Base-by-base conservation (phyloP, 2,888 invertebrate genomes). In the Protophormia terraenovae region DNA sequence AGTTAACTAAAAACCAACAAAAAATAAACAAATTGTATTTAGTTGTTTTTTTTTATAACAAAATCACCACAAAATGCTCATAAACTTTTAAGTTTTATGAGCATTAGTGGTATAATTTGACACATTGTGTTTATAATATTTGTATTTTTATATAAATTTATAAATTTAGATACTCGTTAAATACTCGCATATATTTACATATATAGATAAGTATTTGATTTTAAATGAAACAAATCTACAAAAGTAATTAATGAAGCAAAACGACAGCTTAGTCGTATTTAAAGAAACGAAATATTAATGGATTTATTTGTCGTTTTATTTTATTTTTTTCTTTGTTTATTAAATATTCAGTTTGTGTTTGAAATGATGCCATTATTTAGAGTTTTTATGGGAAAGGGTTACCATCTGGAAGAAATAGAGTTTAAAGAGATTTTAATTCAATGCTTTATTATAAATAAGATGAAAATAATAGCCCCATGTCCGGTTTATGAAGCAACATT, bases 11-110 rank as follows among this genome's bases (percentile, higher is more conserved):
- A 5, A 41, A 16, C 35, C 6, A 6, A 27, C 3, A 24, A 24
- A n/a, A 22, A 6, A 69, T 32, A 45, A 19, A 81, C 53, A 62
- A 69, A 82, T 76, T 66, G 45, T 67, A 16, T 67, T 58, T n/a
- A 38, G 32, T 67, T 45, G 29, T 35, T 75, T 79, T 58, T 35
- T 73, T 80, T 58, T 41, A 71, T 22, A 71, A 79, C 45, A 60
- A 81, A 81, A 80, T 80, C 72, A 77, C 72, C 81, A 77, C 72
- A 76, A 66, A 73, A 60, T 62, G 45, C 67, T 81, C 77, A 16
- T 84, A 81, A 84, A 81, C 60, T 81, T 81, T 81, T 35, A 67
- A 55, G 62, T 69, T 84, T 84, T 81, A 84, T 77, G 45, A 77
- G 76, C 41, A 77, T 81, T 73, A 60, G 72, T 67, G 72, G 72